A percentile compares a stretch with the other conserved stretches of the same genome.
These are phyloP conservation scores for Sarcophaga bullata DNA, from an alignment of 1,140 invertebrate genomes.

Conservation along the genomic window DNA sequence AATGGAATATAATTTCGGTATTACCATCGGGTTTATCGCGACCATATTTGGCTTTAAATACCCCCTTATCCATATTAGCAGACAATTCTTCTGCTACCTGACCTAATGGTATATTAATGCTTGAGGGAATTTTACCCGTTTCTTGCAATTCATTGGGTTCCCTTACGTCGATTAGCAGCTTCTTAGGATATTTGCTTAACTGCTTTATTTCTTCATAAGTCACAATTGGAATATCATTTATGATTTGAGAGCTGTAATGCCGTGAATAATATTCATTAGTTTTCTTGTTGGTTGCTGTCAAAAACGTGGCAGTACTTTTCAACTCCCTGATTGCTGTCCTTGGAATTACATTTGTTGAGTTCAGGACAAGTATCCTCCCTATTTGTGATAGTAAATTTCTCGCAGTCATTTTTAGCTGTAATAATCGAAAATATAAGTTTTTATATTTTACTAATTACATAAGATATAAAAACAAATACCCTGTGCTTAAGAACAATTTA, in stretches of 20 bases:
- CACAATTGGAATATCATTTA: constrained; percentile 53
- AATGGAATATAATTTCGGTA: constrained; percentile 73
- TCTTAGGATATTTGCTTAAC: constrained; percentile 62
- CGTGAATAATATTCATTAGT: background rate
- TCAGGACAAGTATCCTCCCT: background rate
- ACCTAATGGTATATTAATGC: constrained; percentile 77
- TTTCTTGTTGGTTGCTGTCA: background rate
- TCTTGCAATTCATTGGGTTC: constrained; percentile 73
- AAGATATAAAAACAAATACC: background rate
- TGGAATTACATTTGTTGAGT: background rate
- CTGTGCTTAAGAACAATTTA: no score
- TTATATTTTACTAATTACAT: background rate
- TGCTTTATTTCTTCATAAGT: constrained; percentile 68
- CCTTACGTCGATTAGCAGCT: constrained; percentile 75
- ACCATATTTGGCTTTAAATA: constrained; percentile 66
- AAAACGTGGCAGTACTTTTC: background rate
- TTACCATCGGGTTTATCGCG: constrained; percentile 68
- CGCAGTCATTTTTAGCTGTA: background rate
- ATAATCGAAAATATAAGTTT: background rate
- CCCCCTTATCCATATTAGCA: constrained; percentile 53
- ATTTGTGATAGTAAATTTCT: background rate
- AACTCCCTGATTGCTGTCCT: background rate
- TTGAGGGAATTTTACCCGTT: constrained; percentile 75
- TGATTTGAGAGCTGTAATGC: background rate
- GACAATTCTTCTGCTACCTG: constrained; percentile 55